Conservation (phyloP, 2,113 vertebrate species). For the Alethe diademata region DNA sequence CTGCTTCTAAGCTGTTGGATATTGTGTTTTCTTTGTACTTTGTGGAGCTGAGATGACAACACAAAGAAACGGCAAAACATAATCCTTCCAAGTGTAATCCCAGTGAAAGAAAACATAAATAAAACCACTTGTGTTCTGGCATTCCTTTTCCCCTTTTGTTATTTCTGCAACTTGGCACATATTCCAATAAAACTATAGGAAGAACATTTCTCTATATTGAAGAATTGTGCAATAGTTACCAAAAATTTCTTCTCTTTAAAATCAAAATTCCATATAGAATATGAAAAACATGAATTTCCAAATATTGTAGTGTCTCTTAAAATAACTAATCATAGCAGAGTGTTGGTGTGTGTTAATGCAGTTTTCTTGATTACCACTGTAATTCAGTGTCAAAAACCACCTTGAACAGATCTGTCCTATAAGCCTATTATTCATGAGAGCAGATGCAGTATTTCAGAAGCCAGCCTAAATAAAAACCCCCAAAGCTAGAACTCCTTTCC, state of each 20-base stretch:
- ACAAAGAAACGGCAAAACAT: conserved; percentile 5
- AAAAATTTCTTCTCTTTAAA: background rate
- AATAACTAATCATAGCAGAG: background rate
- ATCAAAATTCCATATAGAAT: background rate
- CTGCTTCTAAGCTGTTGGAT: background rate
- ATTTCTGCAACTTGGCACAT: conserved; percentile 2
- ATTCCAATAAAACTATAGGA: background rate
- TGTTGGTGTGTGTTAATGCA: background rate
- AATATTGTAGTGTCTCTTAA: background rate
- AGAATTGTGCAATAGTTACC: background rate
- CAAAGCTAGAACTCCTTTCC: background rate
- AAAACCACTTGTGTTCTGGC: conserved; percentile 37
- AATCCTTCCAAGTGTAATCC: conserved; percentile 53
- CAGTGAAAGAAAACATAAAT: conserved; percentile 53
- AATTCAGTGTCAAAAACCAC: background rate
- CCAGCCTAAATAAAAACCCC: background rate
- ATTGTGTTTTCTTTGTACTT: conserved; percentile 31
- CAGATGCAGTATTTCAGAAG: background rate
- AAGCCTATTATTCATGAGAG: background rate
- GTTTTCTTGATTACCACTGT: background rate
- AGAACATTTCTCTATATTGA: background rate
- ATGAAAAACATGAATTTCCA: background rate
- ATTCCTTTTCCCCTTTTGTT: conserved; percentile 32
- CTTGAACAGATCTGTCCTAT: background rate
- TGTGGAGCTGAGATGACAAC: conserved; percentile 9